Evolutionary conservation across 2,888 invertebrate genomes (phyloP), one percentile per base, ranked within the genome.

Genomic region (Heliconius charithonia): DNA sequence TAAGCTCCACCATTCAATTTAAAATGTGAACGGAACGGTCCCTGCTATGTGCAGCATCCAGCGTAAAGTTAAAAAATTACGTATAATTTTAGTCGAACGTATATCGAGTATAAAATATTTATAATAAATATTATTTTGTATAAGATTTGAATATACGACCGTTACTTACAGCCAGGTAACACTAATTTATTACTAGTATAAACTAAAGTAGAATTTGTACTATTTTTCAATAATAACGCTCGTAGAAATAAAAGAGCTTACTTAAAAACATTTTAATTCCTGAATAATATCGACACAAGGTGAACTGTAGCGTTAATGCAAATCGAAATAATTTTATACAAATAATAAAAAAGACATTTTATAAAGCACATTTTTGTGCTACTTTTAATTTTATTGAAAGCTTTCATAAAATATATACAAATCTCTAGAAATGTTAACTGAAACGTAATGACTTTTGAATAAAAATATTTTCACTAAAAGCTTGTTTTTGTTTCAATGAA

Each of bases 361-460:
- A 13, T 59, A 51, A n/a, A 59, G 32, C 6, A 72, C 16, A 29
- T 37, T 59, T 72, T 72, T 72, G 32, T 59, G 72, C 72, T 59
- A 72, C 63, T 63, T 63, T 63, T 74, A 27, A 74, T 74, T 63
- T 63, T 74, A 63, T 74, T 63, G 74, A 74, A 74, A 74, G 74
- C 62, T 74, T 74, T 63, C 27, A 63, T 74, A 29, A 74, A 63
- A 74, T 63, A 59, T 56, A 74, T 63, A 65, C 41, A 63, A 74
- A 41, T 37, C 63, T 74, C 74, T 41, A 76, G 66, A 72, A 76
- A 69, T 62, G 62, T 72, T 59, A n/a, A 73, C 62, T 72, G 67
- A 73, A 72, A 59, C 73, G 76, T 76, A 37, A 76, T 73, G 71
- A 73, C 41, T 76, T 76, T 79, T 79, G 62, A 70, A 76, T 74